Percentiles rank a stretch among this genome's conserved stretches.
phyloP scores from a whole-genome alignment of 1,140 invertebrate species.

The Eupristina koningsbergeri region DNA sequence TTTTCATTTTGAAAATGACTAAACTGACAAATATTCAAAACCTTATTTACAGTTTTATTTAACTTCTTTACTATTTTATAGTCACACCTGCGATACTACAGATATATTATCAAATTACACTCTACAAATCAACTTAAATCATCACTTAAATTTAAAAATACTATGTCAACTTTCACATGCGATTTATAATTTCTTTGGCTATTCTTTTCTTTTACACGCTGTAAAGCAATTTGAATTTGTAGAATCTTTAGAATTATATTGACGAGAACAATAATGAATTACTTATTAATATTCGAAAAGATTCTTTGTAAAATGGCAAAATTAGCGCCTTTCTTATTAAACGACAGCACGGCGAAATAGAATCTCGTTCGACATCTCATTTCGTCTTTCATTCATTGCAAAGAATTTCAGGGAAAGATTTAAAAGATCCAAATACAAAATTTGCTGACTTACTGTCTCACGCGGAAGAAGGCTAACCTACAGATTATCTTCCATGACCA shows the following conservation, averaged over 20 bases:
- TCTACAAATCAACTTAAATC: no score
- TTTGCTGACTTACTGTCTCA: conserved; percentile 34
- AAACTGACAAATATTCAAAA: no score
- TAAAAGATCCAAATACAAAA: conserved; percentile 37
- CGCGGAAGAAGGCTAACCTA: conserved; percentile 8
- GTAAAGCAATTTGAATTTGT: not conserved
- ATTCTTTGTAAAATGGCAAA: not conserved
- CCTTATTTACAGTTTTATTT: no score
- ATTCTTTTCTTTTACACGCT: not conserved
- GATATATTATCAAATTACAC: no score
- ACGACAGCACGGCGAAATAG: conserved; percentile 22
- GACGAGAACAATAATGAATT: not conserved
- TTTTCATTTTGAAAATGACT: no score
- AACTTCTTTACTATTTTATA: no score
- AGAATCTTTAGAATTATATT: not conserved
- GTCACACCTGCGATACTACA: no score
- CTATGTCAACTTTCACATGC: no score
- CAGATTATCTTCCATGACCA: not conserved
- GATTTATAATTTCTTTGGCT: not conserved
- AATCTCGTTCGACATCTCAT: conserved; percentile 40
- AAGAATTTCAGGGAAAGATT: conserved; percentile 38
- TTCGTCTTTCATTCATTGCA: conserved; percentile 15
- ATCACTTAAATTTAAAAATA: no score
- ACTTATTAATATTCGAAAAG: conserved; percentile 1
- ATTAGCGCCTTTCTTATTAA: not conserved